phyloP scores from a whole-genome alignment of 2,888 invertebrate genomes.

The Sepiola atlantica region DNA sequence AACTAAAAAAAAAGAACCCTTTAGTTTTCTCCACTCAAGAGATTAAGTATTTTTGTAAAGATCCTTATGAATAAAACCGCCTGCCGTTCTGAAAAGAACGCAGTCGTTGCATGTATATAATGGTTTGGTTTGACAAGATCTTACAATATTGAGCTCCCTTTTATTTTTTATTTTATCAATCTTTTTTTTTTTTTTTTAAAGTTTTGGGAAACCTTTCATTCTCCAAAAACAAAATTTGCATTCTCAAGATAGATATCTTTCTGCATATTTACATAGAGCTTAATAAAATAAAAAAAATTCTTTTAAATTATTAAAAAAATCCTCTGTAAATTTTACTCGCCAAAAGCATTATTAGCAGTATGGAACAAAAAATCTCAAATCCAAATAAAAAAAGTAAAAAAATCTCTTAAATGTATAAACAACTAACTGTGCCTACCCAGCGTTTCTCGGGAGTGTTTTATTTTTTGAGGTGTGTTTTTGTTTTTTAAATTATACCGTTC shows the following conservation, averaged over 20 bases:
- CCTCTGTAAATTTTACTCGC: neutral
- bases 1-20: neutral
- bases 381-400: too few relatives aligned
- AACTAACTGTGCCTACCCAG: too few relatives aligned
- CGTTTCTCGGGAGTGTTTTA: too few relatives aligned
- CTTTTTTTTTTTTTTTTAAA: neutral
- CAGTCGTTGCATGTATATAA: neutral
- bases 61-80: neutral
- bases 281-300: neutral
- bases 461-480: too few relatives aligned
- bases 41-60: neutral
- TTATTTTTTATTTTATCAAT: too few relatives aligned
- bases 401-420: too few relatives aligned
- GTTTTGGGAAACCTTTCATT: neutral
- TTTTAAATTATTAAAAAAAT: neutral
- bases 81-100: neutral
- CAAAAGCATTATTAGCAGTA: neutral
- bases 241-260: neutral
- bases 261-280: neutral
- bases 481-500: too few relatives aligned
- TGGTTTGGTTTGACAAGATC: neutral
- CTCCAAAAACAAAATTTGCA: neutral
- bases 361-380: too few relatives aligned
- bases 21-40: neutral
- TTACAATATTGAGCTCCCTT: too few relatives aligned